Conservation (phyloP, 2,113 vertebrate species). For the Todiramphus saurophagus region DNA sequence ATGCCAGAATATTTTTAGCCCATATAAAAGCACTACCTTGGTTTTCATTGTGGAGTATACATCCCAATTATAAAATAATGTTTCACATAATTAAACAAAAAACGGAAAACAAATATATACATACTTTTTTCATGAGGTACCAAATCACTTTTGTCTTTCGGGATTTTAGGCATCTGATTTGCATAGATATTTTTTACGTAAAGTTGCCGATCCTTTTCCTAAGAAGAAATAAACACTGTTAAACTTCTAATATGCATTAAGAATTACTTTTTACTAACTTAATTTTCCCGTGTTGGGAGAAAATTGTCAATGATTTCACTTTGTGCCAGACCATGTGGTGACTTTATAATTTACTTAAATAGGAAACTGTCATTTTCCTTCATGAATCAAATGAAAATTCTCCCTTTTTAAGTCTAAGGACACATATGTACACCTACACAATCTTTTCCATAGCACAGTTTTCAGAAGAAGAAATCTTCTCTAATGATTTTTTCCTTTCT, state of each 20-base stretch:
- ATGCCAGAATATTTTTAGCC: neutral
- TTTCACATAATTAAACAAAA: neutral
- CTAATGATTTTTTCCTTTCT: neutral
- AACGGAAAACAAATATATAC: neutral
- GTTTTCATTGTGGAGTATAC: neutral
- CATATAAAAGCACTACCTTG: neutral
- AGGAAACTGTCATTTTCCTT: neutral
- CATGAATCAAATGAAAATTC: neutral
- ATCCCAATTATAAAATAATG: neutral
- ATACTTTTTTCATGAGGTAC: slow-evolving; percentile 38
- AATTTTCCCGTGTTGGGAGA: neutral
- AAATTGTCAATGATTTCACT: neutral
- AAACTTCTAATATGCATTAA: neutral
- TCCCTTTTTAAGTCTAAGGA: neutral
- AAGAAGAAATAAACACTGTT: neutral
- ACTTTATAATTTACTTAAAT: neutral
- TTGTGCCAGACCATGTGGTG: neutral
- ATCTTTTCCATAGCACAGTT: neutral
- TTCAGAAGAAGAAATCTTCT: neutral
- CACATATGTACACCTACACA: neutral
- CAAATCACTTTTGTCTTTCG: slow-evolving; percentile 42
- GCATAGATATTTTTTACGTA: slow-evolving; percentile 78
- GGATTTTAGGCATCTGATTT: slow-evolving; percentile 63
- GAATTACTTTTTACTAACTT: neutral
- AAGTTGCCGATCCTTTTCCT: slow-evolving; percentile 77